phyloP scores from a whole-genome alignment of 1,140 invertebrate genomes.

The Drosophila santomea region DNA sequence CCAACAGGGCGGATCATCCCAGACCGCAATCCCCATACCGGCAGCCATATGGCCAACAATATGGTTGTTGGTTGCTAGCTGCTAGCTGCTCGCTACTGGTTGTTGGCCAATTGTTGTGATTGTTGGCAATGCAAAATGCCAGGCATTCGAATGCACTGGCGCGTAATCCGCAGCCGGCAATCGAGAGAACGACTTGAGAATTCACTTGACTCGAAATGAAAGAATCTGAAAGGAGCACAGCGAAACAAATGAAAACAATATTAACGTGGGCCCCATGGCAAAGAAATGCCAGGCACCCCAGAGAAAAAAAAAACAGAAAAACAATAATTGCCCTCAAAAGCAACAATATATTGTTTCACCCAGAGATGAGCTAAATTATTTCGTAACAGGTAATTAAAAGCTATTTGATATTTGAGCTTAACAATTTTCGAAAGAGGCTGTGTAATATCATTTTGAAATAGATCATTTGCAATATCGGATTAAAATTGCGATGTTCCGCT shows the following conservation, averaged over 20 bases:
- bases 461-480: not conserved
- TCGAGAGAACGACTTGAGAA: slow-evolving; percentile 53
- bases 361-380: slow-evolving; percentile 12
- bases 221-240: slow-evolving; percentile 56
- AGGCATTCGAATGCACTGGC: slow-evolving; percentile 70
- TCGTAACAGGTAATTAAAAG: no score
- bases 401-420: no score
- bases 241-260: slow-evolving; percentile 8
- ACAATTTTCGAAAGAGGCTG: no score
- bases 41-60: slow-evolving; percentile 59
- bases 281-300: not conserved
- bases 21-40: slow-evolving; percentile 20
- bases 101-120: slow-evolving; percentile 52
- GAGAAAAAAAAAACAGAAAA: not conserved
- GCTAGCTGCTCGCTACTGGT: not conserved
- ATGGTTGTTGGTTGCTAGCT: slow-evolving; percentile 17
- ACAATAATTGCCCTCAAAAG: slow-evolving; percentile 21
- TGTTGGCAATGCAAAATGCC: slow-evolving; percentile 68
- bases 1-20: slow-evolving; percentile 68
- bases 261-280: not conserved
- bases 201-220: slow-evolving; percentile 71
- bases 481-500: not conserved
- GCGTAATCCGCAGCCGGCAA: slow-evolving; percentile 51
- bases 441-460: no score
- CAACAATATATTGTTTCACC: slow-evolving; percentile 30